These are phyloP conservation scores for Cinara cedri DNA, from an alignment of 2,888 invertebrate species.

Conservation along the genomic window DNA sequence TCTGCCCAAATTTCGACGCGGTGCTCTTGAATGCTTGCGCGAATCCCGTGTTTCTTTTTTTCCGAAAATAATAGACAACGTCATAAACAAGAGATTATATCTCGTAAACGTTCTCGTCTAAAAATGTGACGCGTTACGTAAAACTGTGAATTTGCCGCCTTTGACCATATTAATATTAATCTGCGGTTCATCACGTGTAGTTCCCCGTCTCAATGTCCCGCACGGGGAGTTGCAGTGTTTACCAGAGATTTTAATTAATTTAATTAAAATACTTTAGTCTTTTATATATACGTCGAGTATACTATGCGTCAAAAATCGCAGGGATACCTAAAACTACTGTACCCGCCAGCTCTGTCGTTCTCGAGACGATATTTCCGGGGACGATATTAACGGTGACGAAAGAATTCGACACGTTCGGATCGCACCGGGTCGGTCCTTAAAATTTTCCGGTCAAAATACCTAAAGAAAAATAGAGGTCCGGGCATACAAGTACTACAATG, in stretches of 20 bases:
- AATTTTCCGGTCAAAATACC: too few relatives aligned
- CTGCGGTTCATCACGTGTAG: conserved; percentile 32
- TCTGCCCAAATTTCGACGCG: too few relatives aligned
- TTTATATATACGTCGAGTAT: conserved; percentile 20
- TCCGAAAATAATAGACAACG: too few relatives aligned
- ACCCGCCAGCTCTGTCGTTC: not conserved
- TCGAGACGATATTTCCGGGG: too few relatives aligned
- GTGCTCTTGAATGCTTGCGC: too few relatives aligned
- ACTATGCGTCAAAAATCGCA: not conserved
- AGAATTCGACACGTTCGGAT: too few relatives aligned
- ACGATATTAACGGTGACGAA: too few relatives aligned
- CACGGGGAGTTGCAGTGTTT: not conserved
- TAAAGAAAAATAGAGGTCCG: too few relatives aligned
- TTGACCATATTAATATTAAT: conserved; percentile 39
- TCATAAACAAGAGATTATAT: too few relatives aligned
- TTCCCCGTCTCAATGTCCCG: not conserved
- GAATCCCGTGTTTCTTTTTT: too few relatives aligned
- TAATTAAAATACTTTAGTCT: conserved; percentile 36
- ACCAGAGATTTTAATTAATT: conserved; percentile 45
- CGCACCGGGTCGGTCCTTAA: too few relatives aligned
- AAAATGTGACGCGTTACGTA: not conserved
- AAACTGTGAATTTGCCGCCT: conserved; percentile 29
- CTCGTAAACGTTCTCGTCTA: conserved; percentile 29
- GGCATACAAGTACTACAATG: too few relatives aligned
- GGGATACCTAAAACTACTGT: not conserved